Evolutionary conservation across 2,113 vertebrate species (phyloP), one percentile per base, ranked within the genome.

Genomic region (Dromaius novaehollandiae): DNA sequence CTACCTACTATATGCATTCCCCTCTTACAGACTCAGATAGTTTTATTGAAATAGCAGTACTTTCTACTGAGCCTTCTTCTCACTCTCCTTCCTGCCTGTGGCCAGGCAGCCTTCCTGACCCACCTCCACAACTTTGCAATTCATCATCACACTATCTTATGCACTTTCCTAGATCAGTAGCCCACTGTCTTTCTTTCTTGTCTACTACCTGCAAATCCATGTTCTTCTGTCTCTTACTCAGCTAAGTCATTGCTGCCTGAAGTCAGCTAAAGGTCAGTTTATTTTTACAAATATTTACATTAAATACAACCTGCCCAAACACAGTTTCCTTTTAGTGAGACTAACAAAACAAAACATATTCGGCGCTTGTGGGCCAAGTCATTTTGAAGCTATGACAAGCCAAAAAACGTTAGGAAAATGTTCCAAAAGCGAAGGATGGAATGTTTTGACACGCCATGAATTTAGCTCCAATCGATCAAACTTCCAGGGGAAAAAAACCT

Each of bases 261-360:
- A 93, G 86, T 89, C 71, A 96, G 36, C 16, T 69, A 88, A 93
- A 86, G 38, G 32, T 82, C 40, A 65, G 50, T 42, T 21, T 92
- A 38, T 84, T 56, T 86, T 82, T 86, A 50, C n/a, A 18, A 63
- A 84, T 82, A 21, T 89, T 96, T 95, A 36, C 36, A 48, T 89
- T 90, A 96, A 73, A 75, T 81, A 50, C 26, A 86, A 91, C 56
- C 68, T 96, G 61, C 69, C 65, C 76, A 90, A 89, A 94, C 38
- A 76, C 18, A 93, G 34, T 40, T 46, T 77, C 66, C 81, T 92
- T 56, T 91, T 71, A 86, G n/a, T 56, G 42, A 91, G 48, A 38
- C 51, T 91, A 94, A 80, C 40, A 78, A 90, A 96, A 46, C 55
- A 93, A 93, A 90, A 81, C 24, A 55, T 6, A 30, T 66, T 38